phyloP scores from a whole-genome alignment of 2,888 invertebrate species.

The Drosophila prostipennis region DNA sequence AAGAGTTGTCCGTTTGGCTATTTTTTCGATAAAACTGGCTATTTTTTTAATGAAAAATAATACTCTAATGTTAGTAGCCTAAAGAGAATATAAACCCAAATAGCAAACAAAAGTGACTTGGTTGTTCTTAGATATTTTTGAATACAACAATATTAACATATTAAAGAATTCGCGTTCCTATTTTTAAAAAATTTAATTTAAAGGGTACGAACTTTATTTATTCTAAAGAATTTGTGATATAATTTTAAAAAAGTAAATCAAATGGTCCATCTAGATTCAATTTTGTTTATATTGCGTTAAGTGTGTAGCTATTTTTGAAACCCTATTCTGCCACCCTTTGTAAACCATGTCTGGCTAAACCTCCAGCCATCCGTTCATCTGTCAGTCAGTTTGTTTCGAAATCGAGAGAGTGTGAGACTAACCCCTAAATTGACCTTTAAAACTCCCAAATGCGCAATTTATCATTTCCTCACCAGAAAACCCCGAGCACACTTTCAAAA shows the following conservation, averaged over 20 bases:
- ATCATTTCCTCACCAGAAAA: constrained; percentile 79
- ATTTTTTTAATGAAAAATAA: background rate
- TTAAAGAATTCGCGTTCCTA: no score
- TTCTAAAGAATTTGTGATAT: no score
- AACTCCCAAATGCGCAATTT: constrained; percentile 84
- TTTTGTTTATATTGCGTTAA: background rate
- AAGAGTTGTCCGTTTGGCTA: background rate
- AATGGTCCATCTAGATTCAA: no score
- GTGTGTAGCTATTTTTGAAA: background rate
- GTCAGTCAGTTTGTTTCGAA: constrained; percentile 51
- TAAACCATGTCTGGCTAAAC: background rate
- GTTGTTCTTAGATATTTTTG: no score
- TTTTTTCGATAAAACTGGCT: background rate
- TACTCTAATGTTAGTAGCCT: no score
- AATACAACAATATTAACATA: no score
- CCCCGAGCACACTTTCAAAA: constrained; percentile 10
- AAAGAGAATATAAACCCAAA: no score
- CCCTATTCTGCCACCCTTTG: background rate
- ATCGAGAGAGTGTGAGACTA: constrained; percentile 55
- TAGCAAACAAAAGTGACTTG: no score
- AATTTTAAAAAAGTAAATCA: no score
- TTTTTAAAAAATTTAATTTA: no score
- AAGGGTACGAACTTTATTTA: no score
- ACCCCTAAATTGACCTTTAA: constrained; percentile 84
- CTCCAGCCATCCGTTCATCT: constrained; percentile 38